Base-by-base conservation (phyloP, 35 echinoderm and acorn worm genomes). In the Strongylocentrotus purpuratus region DNA sequence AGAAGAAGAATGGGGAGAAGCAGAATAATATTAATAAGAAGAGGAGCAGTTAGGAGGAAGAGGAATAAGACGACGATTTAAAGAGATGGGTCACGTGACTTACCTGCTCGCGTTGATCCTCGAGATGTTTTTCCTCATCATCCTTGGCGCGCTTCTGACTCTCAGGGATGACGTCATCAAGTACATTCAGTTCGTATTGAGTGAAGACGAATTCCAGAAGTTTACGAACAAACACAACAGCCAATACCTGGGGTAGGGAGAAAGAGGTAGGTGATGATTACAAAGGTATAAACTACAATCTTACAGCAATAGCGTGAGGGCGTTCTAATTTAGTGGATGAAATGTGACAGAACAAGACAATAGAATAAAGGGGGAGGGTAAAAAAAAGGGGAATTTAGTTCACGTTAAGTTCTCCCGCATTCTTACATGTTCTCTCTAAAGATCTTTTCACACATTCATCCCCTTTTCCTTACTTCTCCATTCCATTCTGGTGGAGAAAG, bases 121-220 rank as follows among this genome's bases (percentile, higher is more conserved):
- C 94, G 46, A 95, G 86, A 33, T 88, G 86, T 28, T 95, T 94
- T 31, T 97, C 95, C 89, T 97, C 91, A 88, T 97, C 92, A 70
- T 96, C 95, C 92, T 96, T 94, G 32, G 93, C 94, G 25, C 94
- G 95, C 94, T 99, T 99, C 94, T 96, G 94, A 85, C 58, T 95
- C 65, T 99, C 97, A 5, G 97, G 97, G 18, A 99, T 97, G 92
- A 97, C 95, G 92, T 99, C 97, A 99, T 99, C 97, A 6, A 99
- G 88, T 22, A 95, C 95, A 45, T 95, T 86, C 70, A 99, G 78
- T 86, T 99, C 97, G 70, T 94, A 94, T 86, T 99, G 96, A 20
- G 94, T 96, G 92, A 99, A 99, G 86, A 97, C 92, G 33, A 95
- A 95, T 12, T 99, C 97, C 95, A 99, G 88, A 9, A 97, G 71